phyloP scores from a whole-genome alignment of 1,140 invertebrate species.

The Chelonus insularis region DNA sequence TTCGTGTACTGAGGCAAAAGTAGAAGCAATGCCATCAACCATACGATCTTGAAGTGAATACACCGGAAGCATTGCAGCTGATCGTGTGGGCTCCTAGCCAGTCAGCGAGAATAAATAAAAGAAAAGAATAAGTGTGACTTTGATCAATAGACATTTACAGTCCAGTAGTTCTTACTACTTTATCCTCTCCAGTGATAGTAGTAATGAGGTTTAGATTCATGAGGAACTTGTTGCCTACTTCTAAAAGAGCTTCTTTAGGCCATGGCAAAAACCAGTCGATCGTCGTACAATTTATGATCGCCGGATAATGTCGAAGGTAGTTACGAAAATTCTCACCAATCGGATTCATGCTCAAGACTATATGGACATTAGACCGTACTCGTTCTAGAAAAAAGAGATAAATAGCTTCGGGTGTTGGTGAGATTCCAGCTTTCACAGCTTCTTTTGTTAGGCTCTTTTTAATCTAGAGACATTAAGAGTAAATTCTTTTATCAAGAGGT shows the following conservation, averaged over 20 bases:
- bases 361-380: slow-evolving; percentile 76
- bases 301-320: slow-evolving; percentile 81
- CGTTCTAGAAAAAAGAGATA: slow-evolving; percentile 76
- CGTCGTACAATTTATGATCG: slow-evolving; percentile 81
- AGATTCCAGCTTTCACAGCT: slow-evolving; percentile 67
- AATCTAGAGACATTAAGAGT: slow-evolving; percentile 60
- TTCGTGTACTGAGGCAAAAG: slow-evolving; percentile 78
- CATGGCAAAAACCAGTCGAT: slow-evolving; percentile 89
- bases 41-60: slow-evolving; percentile 62
- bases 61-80: slow-evolving; percentile 30
- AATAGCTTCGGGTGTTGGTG: slow-evolving; percentile 69
- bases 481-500: background rate
- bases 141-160: background rate
- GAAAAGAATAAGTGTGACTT: background rate
- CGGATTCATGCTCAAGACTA: slow-evolving; percentile 84
- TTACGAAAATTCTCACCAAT: slow-evolving; percentile 79
- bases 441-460: slow-evolving; percentile 69
- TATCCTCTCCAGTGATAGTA: slow-evolving; percentile 65
- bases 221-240: slow-evolving; percentile 76
- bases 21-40: slow-evolving; percentile 66
- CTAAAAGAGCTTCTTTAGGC: slow-evolving; percentile 82
- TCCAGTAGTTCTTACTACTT: slow-evolving; percentile 42
- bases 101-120: slow-evolving; percentile 1
- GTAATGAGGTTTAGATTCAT: slow-evolving; percentile 68
- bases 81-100: slow-evolving; percentile 31